Conservation (phyloP, 2,888 invertebrate species). For the Xestia c-nigrum region DNA sequence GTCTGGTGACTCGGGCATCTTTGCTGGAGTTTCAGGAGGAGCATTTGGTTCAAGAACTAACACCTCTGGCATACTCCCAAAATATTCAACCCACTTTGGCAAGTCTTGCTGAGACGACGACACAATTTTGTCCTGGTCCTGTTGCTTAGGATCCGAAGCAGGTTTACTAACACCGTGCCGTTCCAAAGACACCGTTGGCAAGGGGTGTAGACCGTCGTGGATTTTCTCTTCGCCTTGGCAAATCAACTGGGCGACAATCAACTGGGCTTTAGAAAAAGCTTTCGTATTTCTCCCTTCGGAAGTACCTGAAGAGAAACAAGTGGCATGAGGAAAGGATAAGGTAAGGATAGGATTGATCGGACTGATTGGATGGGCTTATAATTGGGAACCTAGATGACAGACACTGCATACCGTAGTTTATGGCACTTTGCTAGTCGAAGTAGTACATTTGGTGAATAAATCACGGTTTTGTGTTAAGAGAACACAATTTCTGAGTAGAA, state of each 20-base stretch:
- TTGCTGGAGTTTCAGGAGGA: neutral
- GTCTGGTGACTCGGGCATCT: neutral
- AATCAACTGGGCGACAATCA: neutral
- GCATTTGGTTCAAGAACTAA: too few relatives aligned
- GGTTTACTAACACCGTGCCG: neutral
- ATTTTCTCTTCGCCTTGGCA: constrained; percentile 3
- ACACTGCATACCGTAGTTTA: neutral
- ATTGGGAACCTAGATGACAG: neutral
- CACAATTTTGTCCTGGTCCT: neutral
- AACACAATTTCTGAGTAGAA: neutral
- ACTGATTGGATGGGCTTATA: neutral
- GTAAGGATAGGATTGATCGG: constrained; percentile 26
- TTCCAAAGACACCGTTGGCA: constrained; percentile 3
- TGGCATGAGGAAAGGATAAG: constrained; percentile 49
- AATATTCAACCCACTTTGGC: neutral
- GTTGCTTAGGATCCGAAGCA: neutral
- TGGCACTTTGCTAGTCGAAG: neutral
- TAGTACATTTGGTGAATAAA: constrained; percentile 7
- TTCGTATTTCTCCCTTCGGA: constrained; percentile 42
- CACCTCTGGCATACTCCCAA: neutral
- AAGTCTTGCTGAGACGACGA: constrained; percentile 9
- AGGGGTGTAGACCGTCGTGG: neutral
- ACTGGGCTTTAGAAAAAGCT: constrained; percentile 6
- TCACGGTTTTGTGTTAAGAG: neutral
- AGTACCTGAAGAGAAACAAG: constrained; percentile 70